Base-by-base conservation (phyloP, 1,140 invertebrate species). In the Zophobas atratus region DNA sequence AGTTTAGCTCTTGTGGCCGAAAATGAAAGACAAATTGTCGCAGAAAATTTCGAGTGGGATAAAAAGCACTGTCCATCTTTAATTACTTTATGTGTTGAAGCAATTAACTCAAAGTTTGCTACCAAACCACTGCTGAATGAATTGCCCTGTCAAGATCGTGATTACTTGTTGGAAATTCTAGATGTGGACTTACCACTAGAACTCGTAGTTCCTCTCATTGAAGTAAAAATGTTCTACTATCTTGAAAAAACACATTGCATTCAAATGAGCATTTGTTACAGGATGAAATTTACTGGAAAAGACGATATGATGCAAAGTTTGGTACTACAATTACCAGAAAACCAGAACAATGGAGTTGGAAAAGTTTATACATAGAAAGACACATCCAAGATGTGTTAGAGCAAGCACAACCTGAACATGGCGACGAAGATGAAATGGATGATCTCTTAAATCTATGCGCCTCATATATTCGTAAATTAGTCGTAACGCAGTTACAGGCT, bases 271-370 rank as follows among this genome's bases (percentile, higher is more conserved):
- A 20, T 20, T 20, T 20, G 20, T 20, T 20, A 20, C 20, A 84
- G 83, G 81, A 86, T 51, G 85, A 86, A 80, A 78, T 84, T 76
- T 86, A 86, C 70, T 86, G 85, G 85, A 75, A 85, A 80, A 55
- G 83, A 38, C 73, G 84, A 4, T 85, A 84, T 70, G 43, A 63
- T 2, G 79, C 76, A 6, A 81, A 79, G 39, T 86, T 81, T 76
- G 79, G 81, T n/a, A 57, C 77, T 1, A 73, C 74, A 2, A 75
- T 72, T 8, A 38, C 77, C 8, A 56, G 39, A 34, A 79, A 81
- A 72, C 79, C 81, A 6, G 8, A 33, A 35, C 63, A 81, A 3
- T 85, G 83, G 84, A 84, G 78, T 20, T 86, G 85, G 85, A 86
- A 85, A 82, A 77, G 80, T 43, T 71, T 84, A 34, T 86, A 84